Conservation (phyloP, 2,888 invertebrate species). For the Perithous albicinctus region DNA sequence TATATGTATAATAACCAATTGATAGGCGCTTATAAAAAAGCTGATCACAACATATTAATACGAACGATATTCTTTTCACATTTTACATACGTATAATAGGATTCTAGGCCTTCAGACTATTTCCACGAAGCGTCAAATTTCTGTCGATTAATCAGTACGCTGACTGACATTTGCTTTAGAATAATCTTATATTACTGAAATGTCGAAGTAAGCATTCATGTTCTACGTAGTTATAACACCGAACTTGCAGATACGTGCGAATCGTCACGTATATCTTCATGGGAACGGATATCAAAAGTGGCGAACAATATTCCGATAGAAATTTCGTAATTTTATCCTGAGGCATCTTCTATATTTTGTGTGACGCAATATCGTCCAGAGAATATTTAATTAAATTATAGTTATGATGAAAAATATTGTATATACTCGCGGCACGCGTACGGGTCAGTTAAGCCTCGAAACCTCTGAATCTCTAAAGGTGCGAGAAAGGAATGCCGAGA, state of each 20-base stretch:
- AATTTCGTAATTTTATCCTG: background rate
- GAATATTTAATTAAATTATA: background rate
- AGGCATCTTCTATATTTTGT: background rate
- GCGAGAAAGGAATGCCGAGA: conserved; percentile 79
- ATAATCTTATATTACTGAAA: conserved; percentile 2
- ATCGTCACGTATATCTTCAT: conserved; percentile 6
- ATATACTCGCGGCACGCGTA: conserved; percentile 71
- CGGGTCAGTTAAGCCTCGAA: conserved; percentile 55
- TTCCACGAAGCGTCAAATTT: conserved; percentile 30
- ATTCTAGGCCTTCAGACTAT: conserved; percentile 20
- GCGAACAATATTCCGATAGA: background rate
- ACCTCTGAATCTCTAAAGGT: conserved; percentile 31
- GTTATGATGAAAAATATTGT: conserved; percentile 12
- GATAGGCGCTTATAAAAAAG: background rate
- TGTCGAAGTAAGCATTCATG: conserved; percentile 17
- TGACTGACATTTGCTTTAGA: conserved; percentile 16
- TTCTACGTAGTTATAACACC: background rate
- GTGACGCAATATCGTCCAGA: background rate
- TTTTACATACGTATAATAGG: background rate
- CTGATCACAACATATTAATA: background rate
- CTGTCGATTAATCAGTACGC: conserved; percentile 1
- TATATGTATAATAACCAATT: background rate
- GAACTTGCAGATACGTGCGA: conserved; percentile 8
- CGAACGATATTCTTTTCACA: background rate
- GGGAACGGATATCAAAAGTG: background rate